Evolutionary conservation across 2,888 invertebrate species (phyloP).

Genomic region (Brachynemurus nebulosus): DNA sequence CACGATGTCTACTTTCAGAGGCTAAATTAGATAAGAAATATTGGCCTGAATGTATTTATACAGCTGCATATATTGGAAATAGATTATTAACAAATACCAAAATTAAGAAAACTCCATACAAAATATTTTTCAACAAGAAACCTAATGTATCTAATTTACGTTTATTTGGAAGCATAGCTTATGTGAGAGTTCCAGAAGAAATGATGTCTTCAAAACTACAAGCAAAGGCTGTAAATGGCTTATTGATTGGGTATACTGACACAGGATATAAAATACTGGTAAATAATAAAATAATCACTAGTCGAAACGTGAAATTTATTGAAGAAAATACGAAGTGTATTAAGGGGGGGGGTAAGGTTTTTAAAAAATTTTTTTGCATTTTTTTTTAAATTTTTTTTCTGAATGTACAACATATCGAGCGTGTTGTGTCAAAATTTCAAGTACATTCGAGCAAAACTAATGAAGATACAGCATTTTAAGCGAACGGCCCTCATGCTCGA

Average conservation of each 20-base stretch:
- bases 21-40: constrained; percentile 4
- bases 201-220: constrained; percentile 3
- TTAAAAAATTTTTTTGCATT: no score
- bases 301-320: constrained; percentile 5
- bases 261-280: constrained; percentile 3
- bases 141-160: constrained; percentile 7
- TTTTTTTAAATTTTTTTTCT: no score
- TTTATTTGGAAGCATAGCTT: constrained; percentile 5
- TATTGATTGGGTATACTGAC: constrained; percentile 5
- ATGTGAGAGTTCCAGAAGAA: constrained; percentile 7
- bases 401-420: no score
- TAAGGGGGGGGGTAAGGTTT: no score
- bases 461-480: no score
- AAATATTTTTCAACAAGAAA: constrained; percentile 8
- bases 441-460: no score
- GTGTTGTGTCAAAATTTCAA: no score
- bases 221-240: constrained; percentile 7
- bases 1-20: constrained; percentile 11
- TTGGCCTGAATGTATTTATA: constrained; percentile 4
- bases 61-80: constrained; percentile 14
- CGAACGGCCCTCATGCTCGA: no score
- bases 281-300: constrained; percentile 4
- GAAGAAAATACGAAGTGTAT: constrained; percentile 2
- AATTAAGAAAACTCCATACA: constrained; percentile 6
- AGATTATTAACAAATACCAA: constrained; percentile 7